Conservation (phyloP, 2,888 invertebrate genomes). For the Phrixothrix hirtus region DNA sequence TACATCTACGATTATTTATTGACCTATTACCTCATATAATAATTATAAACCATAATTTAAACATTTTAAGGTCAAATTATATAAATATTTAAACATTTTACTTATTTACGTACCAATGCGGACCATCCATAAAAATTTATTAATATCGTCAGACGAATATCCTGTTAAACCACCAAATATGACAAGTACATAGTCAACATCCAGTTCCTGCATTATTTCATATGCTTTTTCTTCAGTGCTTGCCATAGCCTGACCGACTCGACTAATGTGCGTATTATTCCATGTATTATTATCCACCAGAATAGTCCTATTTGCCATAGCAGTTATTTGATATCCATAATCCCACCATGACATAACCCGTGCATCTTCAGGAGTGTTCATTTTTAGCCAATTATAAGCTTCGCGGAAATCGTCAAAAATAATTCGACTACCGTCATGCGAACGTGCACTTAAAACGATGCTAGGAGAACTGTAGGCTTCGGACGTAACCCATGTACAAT, state of each 20-base stretch:
- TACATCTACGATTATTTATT: too few relatives aligned
- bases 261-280: constrained; percentile 98
- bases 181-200: constrained; percentile 96
- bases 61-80: too few relatives aligned
- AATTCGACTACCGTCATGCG: constrained; percentile 82
- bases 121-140: constrained; percentile 99
- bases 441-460: constrained; percentile 73
- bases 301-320: constrained; percentile 96
- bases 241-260: constrained; percentile 98
- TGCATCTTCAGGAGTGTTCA: constrained; percentile 92
- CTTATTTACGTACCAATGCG: constrained; percentile 60
- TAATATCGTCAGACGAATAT: constrained; percentile 98
- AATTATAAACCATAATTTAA: too few relatives aligned
- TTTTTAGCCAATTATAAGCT: constrained; percentile 97
- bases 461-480: constrained; percentile 98
- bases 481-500: constrained; percentile 98
- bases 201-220: constrained; percentile 95
- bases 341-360: constrained; percentile 99
- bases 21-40: too few relatives aligned
- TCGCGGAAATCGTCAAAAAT: constrained; percentile 99
- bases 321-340: constrained; percentile 98
- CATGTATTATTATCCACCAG: constrained; percentile 99
- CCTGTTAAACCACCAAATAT: constrained; percentile 99
- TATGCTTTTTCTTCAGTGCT: constrained; percentile 95
- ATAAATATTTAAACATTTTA: too few relatives aligned